Conservation (phyloP, 2,797 vertebrate species). For the Nannoperca obscura region DNA sequence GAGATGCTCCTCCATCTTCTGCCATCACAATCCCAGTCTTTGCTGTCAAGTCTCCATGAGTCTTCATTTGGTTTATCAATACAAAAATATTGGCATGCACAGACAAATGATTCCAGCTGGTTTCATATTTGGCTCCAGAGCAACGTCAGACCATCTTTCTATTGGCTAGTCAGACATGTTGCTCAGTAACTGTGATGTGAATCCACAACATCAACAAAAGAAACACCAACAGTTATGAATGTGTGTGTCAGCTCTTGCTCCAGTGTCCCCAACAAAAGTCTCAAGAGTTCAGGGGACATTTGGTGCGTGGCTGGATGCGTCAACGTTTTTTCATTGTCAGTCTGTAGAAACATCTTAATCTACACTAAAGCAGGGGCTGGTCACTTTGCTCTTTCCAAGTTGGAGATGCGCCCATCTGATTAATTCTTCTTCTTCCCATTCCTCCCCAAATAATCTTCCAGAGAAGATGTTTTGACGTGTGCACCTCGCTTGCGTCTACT, state of each 20-base stretch:
- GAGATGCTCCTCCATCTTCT: slow-evolving; percentile 43
- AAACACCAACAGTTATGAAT: slow-evolving; percentile 18
- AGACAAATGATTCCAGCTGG: slow-evolving; percentile 26
- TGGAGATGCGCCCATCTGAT: slow-evolving; percentile 27
- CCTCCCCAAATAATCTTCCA: slow-evolving; percentile 56
- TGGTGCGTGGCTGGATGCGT: slow-evolving; percentile 31
- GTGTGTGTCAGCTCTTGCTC: slow-evolving; percentile 34
- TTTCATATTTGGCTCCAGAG: slow-evolving; percentile 38
- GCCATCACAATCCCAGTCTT: slow-evolving; percentile 20
- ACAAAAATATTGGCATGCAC: slow-evolving; percentile 21
- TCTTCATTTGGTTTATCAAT: slow-evolving; percentile 56
- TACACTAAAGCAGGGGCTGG: slow-evolving; percentile 63
- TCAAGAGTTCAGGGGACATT: slow-evolving; percentile 62
- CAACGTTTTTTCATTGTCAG: slow-evolving; percentile 40
- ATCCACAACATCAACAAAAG: slow-evolving; percentile 25
- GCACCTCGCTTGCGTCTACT: slow-evolving; percentile 67
- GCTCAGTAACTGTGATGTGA: slow-evolving; percentile 25
- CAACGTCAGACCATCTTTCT: slow-evolving; percentile 22
- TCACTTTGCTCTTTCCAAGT: slow-evolving; percentile 46
- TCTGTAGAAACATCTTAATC: slow-evolving; percentile 46
- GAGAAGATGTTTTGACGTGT: slow-evolving; percentile 47
- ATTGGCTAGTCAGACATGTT: slow-evolving; percentile 18
- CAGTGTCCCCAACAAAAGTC: slow-evolving; percentile 51
- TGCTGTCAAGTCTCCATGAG: slow-evolving; percentile 26
- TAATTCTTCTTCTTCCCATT: slow-evolving; percentile 46